phyloP scores from a whole-genome alignment of 2,113 vertebrate species.

The Paracanthobrama guichenoti region DNA sequence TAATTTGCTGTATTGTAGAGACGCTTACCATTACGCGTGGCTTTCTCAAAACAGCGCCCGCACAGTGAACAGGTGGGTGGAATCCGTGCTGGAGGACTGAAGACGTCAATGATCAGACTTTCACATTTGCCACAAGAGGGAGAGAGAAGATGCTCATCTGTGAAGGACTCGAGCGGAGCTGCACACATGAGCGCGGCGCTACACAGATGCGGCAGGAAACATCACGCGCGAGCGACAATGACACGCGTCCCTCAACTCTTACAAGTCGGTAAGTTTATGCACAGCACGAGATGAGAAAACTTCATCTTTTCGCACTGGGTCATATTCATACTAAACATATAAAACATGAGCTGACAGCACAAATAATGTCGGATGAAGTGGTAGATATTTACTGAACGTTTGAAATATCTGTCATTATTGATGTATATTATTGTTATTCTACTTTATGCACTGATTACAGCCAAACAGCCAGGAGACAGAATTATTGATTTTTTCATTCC shows the following conservation, averaged over 20 bases:
- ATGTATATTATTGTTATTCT: not conserved
- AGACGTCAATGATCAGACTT: not conserved
- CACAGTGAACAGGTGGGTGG: not conserved
- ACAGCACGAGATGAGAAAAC: not conserved
- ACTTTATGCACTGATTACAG: not conserved
- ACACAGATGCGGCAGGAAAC: not conserved
- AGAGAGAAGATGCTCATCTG: constrained; percentile 3
- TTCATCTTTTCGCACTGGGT: not conserved
- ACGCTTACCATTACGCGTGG: not conserved
- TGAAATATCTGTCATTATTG: not conserved
- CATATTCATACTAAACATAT: not conserved
- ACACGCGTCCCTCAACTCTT: not conserved
- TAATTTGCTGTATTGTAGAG: not conserved
- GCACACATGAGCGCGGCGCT: not conserved
- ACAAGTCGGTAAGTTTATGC: constrained; percentile 1
- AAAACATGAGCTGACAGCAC: not conserved
- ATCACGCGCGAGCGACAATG: not conserved
- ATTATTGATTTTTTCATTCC: not conserved
- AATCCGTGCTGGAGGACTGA: not conserved
- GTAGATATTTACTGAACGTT: not conserved
- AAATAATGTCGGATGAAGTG: not conserved
- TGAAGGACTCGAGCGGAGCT: not conserved
- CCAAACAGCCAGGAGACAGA: not conserved
- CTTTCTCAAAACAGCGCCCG: not conserved
- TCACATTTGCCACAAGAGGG: constrained; percentile 19